Conservation (phyloP, 1,140 invertebrate genomes). For the Caenorhabditis brenneri region DNA sequence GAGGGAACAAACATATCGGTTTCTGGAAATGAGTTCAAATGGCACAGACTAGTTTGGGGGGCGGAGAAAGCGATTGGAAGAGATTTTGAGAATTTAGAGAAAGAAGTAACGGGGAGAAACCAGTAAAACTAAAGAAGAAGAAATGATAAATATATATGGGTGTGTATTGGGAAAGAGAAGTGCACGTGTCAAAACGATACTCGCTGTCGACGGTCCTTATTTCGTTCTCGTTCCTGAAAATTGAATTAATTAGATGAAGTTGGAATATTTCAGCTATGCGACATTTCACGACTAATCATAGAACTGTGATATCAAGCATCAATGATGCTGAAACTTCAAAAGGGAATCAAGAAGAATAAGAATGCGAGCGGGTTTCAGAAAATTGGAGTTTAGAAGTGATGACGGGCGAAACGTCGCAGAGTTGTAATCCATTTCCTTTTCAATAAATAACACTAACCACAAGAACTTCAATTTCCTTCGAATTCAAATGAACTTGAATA, state of each 20-base stretch:
- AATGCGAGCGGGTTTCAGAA: too few species aligned
- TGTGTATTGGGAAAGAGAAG: neutral
- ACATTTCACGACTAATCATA: too few species aligned
- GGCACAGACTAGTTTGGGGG: neutral
- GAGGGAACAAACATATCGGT: too few species aligned
- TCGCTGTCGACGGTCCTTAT: too few species aligned
- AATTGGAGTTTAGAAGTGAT: too few species aligned
- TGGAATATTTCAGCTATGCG: too few species aligned
- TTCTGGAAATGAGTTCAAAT: neutral
- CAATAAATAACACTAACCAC: neutral
- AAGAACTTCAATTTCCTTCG: neutral
- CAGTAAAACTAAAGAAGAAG: neutral
- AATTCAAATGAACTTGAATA: neutral
- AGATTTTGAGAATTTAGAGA: neutral
- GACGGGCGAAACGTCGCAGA: too few species aligned
- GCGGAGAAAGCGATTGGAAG: neutral
- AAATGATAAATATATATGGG: neutral
- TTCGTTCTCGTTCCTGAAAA: neutral
- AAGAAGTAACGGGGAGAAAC: neutral
- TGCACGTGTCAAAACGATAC: neutral
- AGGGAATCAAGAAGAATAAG: too few species aligned
- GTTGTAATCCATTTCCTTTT: too few species aligned
- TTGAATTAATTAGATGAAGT: too few species aligned
- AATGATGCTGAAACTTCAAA: too few species aligned
- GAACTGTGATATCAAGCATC: too few species aligned